Percentiles rank a stretch among this genome's conserved stretches.
These are phyloP conservation scores for Temnothorax ravouxi DNA, from an alignment of 2,888 invertebrate species.

Conservation along the genomic window DNA sequence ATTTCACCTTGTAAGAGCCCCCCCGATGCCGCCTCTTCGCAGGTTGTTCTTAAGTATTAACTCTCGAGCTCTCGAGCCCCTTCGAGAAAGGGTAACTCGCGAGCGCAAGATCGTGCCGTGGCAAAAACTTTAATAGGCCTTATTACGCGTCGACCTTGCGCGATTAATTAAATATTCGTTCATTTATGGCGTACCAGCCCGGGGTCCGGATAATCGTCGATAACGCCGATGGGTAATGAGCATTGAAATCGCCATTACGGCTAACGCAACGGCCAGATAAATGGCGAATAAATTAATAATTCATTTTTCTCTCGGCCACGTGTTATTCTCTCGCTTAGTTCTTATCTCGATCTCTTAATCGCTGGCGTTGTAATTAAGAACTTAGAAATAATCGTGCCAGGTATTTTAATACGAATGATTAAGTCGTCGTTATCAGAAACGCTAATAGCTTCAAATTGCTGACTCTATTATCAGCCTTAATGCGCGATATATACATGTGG, in stretches of 20 bases:
- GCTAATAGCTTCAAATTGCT: conserved; percentile 34
- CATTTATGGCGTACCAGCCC: conserved; percentile 24
- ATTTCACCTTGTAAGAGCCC: conserved; percentile 70
- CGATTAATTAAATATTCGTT: conserved; percentile 58
- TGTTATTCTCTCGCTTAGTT: conserved; percentile 14
- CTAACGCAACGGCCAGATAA: conserved; percentile 40
- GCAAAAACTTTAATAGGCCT: conserved; percentile 53
- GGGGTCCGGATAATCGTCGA: conserved; percentile 16
- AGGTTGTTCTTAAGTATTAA: conserved; percentile 62
- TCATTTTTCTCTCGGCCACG: conserved; percentile 32
- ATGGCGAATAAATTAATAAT: conserved; percentile 51
- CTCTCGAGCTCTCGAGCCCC: conserved; percentile 23
- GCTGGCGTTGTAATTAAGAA: conserved; percentile 24
- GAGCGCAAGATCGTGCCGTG: conserved; percentile 40
- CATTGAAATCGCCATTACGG: conserved; percentile 43
- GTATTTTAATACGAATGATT: conserved; percentile 28
- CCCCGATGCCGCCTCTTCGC: conserved; percentile 65
- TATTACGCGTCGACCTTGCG: conserved; percentile 50
- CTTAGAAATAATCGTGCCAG: conserved; percentile 32
- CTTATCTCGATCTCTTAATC: conserved; percentile 34
- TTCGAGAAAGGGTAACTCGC: conserved; percentile 34
- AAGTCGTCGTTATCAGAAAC: conserved; percentile 8
- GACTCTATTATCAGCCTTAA: conserved; percentile 30
- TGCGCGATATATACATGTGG: conserved; percentile 5
- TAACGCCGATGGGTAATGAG: conserved; percentile 40